A percentile compares a stretch with the other conserved stretches of the same genome.
phyloP scores from a whole-genome alignment of 1,140 invertebrate species.

The Hirudo medicinalis region DNA sequence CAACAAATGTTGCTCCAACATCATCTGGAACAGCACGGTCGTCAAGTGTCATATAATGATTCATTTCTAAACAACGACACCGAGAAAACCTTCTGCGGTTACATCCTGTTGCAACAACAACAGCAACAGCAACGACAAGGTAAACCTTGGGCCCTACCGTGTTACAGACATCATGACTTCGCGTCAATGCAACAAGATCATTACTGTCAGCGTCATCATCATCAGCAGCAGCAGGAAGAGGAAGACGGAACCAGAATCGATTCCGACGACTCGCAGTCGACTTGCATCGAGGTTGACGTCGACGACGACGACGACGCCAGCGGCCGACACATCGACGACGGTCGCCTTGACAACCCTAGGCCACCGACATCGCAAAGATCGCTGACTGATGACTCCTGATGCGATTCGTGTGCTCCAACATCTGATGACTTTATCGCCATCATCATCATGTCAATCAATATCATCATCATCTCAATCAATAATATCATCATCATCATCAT shows the following conservation, averaged over 20 bases:
- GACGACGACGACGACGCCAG: not conserved
- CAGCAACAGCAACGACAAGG: not conserved
- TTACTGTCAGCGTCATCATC: not conserved
- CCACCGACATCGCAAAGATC: no score
- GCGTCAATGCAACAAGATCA: not conserved
- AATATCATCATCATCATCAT: no score
- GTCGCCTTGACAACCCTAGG: no score
- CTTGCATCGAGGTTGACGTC: not conserved
- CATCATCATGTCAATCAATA: no score
- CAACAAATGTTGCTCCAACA: constrained; percentile 10
- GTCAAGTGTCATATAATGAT: not conserved
- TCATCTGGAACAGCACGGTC: not conserved
- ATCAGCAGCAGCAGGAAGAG: not conserved
- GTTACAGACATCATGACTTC: not conserved
- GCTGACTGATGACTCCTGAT: no score
- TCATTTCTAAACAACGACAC: not conserved
- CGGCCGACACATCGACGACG: not conserved
- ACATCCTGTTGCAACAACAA: not conserved
- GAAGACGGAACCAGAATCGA: no score
- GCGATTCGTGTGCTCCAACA: no score
- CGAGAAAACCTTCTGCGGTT: not conserved
- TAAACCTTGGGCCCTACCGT: not conserved
- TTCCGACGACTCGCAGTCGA: not conserved
- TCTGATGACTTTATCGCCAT: no score
- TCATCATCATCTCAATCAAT: no score